Conservation (phyloP, 1,140 invertebrate species). For the Muscidifurax raptorellus region DNA sequence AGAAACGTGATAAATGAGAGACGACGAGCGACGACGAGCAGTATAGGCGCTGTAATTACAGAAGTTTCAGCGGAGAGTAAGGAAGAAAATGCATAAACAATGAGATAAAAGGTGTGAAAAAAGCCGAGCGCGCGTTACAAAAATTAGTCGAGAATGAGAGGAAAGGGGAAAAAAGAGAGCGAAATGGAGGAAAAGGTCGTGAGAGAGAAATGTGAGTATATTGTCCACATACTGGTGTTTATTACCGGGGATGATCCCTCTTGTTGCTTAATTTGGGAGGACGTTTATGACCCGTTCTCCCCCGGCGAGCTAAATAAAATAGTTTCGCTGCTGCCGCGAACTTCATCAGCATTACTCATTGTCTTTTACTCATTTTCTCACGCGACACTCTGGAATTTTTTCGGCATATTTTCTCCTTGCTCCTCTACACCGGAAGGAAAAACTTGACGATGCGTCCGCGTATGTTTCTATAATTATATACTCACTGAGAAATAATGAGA, state of each 20-base stretch:
- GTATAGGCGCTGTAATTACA: neutral
- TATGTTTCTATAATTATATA: no score
- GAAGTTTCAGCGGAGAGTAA: neutral
- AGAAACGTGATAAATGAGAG: neutral
- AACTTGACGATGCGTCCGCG: no score
- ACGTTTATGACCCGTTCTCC: neutral
- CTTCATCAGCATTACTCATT: conserved; percentile 1
- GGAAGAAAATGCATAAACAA: neutral
- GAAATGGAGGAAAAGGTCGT: neutral
- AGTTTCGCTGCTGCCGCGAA: neutral
- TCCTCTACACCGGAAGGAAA: neutral
- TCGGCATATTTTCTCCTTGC: neutral
- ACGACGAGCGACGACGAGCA: neutral
- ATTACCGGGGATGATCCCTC: neutral
- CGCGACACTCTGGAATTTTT: neutral
- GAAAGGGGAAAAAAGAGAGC: neutral
- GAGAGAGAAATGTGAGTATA: neutral
- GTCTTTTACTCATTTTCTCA: neutral
- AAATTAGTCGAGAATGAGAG: neutral
- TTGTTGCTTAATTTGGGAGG: neutral
- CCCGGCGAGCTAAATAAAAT: neutral
- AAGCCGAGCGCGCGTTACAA: neutral
- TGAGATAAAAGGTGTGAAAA: neutral
- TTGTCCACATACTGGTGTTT: neutral
- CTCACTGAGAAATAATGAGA: no score